These are phyloP conservation scores for Limulus polyphemus DNA, from an alignment of 2,888 invertebrate species.

Conservation along the genomic window DNA sequence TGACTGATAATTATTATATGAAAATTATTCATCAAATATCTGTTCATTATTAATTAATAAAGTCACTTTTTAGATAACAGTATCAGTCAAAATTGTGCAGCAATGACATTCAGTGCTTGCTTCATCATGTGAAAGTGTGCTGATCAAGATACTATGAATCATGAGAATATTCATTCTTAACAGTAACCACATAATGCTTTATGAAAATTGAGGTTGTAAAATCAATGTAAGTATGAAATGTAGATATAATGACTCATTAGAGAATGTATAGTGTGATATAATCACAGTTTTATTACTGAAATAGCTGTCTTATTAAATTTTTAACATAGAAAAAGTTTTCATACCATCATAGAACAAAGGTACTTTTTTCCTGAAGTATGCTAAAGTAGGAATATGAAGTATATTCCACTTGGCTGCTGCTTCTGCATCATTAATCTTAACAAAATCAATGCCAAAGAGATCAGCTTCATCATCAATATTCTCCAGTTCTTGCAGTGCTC, in stretches of 20 bases:
- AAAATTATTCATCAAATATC: too few species aligned
- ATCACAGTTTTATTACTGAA: neutral
- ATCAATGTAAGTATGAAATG: too few species aligned
- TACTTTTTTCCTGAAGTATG: conserved; percentile 69
- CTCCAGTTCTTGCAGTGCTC: conserved; percentile 26
- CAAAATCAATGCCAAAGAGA: conserved; percentile 62
- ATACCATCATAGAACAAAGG: conserved; percentile 70
- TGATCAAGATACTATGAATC: too few species aligned
- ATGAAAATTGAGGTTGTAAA: too few species aligned
- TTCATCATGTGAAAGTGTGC: too few species aligned
- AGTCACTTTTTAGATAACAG: too few species aligned
- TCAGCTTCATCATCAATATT: conserved; percentile 32
- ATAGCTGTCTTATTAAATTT: neutral
- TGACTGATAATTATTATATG: too few species aligned
- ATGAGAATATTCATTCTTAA: too few species aligned
- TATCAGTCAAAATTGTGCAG: too few species aligned
- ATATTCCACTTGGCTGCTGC: conserved; percentile 70
- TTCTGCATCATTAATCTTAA: conserved; percentile 70
- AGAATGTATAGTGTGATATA: neutral
- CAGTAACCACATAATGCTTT: too few species aligned
- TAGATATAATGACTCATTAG: neutral
- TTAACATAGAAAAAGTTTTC: neutral
- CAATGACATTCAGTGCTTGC: too few species aligned
- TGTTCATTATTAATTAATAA: too few species aligned
- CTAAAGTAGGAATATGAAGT: conserved; percentile 67